These are phyloP conservation scores for Heliconius melpomene DNA, from an alignment of 1,140 invertebrate species.

Conservation along the genomic window DNA sequence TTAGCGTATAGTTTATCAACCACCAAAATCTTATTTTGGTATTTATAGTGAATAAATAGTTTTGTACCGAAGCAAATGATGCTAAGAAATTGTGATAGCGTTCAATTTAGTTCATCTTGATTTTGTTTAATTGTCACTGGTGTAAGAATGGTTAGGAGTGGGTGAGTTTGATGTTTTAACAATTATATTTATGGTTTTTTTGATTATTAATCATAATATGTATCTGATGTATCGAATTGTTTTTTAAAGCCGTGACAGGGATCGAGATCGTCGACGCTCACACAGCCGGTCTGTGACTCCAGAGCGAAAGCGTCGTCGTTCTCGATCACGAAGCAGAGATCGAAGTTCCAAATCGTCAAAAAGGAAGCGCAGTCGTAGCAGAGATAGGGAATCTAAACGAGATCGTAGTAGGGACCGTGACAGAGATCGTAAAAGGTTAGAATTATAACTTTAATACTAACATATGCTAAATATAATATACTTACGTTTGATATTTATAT, in stretches of 20 bases:
- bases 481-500: background rate
- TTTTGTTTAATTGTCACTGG: slow-evolving; percentile 1
- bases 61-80: background rate
- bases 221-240: background rate
- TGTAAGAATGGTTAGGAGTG: slow-evolving; percentile 68
- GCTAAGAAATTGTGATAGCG: background rate
- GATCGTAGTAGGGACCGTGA: slow-evolving; percentile 75
- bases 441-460: background rate
- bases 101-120: background rate
- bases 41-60: background rate
- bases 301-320: slow-evolving; percentile 82
- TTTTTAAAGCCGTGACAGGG: slow-evolving; percentile 65
- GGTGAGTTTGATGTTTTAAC: slow-evolving; percentile 50
- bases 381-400: slow-evolving; percentile 79
- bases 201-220: background rate
- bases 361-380: slow-evolving; percentile 72
- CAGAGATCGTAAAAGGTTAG: slow-evolving; percentile 55
- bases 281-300: slow-evolving; percentile 81
- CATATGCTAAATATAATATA: background rate
- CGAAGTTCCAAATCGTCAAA: slow-evolving; percentile 78
- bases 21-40: background rate
- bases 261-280: slow-evolving; percentile 73
- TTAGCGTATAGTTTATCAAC: background rate
- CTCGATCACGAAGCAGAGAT: slow-evolving; percentile 84
- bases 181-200: background rate